These are phyloP conservation scores for Bettongia penicillata DNA, from an alignment of 2,113 vertebrate species.

Conservation along the genomic window DNA sequence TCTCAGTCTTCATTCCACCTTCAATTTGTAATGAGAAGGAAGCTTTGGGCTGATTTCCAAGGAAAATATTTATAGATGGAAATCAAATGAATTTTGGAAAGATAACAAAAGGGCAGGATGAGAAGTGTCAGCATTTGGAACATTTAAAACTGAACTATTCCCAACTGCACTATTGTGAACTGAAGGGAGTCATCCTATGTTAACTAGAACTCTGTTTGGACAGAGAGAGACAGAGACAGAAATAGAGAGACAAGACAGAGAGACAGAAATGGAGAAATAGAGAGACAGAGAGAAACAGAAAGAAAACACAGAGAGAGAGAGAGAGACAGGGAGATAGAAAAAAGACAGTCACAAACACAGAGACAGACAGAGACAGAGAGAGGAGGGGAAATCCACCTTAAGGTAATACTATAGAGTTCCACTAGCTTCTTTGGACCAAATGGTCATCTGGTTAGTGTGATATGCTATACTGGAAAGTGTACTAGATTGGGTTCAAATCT, in stretches of 20 bases:
- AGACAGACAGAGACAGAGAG: not conserved
- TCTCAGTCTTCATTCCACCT: not conserved
- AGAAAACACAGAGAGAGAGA: not conserved
- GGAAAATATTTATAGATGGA: slow-evolving; percentile 1
- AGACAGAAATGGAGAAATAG: not conserved
- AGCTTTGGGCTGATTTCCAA: not conserved
- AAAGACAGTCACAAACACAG: not conserved
- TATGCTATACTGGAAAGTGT: not conserved
- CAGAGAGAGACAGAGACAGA: not conserved
- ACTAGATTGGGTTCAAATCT: not conserved
- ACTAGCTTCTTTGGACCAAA: not conserved
- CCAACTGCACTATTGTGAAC: not conserved
- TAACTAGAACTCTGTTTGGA: not conserved
- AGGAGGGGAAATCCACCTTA: not conserved
- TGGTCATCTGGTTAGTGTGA: not conserved
- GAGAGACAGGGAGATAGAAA: not conserved
- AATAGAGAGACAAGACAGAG: not conserved
- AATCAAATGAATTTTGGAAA: not conserved
- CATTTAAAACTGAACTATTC: not conserved
- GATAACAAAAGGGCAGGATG: not conserved
- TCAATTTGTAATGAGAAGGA: not conserved
- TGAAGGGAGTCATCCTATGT: not conserved
- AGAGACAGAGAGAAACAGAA: not conserved
- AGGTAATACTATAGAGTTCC: not conserved
- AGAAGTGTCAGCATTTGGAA: not conserved